A percentile compares a stretch with the other conserved stretches of the same genome.
Conservation (phyloP, 2,888 invertebrate species). For the Linnaemya vulpina region DNA sequence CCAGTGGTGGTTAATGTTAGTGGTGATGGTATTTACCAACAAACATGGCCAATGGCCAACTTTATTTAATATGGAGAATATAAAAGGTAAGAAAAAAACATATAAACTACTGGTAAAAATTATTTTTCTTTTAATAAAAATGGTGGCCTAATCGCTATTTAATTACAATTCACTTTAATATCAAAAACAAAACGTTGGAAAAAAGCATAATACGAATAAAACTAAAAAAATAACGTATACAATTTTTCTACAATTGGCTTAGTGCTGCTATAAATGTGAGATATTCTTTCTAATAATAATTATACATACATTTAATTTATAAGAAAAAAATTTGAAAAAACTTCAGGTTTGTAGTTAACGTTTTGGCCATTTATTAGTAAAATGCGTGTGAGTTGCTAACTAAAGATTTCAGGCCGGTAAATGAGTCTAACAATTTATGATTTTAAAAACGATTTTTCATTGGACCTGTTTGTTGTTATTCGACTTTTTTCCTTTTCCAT, state of each 20-base stretch:
- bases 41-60: conserved; percentile 70
- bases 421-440: conserved; percentile 32
- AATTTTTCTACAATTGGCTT: conserved; percentile 35
- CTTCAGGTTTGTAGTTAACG: conserved; percentile 27
- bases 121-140: conserved; percentile 76
- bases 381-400: conserved; percentile 54
- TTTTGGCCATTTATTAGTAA: conserved; percentile 45
- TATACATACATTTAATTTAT: conserved; percentile 72
- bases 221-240: conserved; percentile 25
- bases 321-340: conserved; percentile 75
- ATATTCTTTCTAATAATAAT: conserved; percentile 58
- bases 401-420: conserved; percentile 9
- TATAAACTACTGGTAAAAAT: conserved; percentile 66
- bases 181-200: conserved; percentile 49
- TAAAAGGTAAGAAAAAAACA: conserved; percentile 42
- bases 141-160: conserved; percentile 84
- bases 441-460: conserved; percentile 62
- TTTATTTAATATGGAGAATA: conserved; percentile 61
- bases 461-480: conserved; percentile 23
- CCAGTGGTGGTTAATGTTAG: conserved; percentile 26
- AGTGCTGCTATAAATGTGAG: conserved; percentile 24
- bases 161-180: conserved; percentile 75
- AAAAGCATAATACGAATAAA: conserved; percentile 58
- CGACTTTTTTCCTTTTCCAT: conserved; percentile 40
- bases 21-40: conserved; percentile 50